A percentile compares a stretch with the other conserved stretches of the same genome.
Evolutionary conservation across 2,797 vertebrate genomes (phyloP).

Genomic region (Rhyacichthys aspro): DNA sequence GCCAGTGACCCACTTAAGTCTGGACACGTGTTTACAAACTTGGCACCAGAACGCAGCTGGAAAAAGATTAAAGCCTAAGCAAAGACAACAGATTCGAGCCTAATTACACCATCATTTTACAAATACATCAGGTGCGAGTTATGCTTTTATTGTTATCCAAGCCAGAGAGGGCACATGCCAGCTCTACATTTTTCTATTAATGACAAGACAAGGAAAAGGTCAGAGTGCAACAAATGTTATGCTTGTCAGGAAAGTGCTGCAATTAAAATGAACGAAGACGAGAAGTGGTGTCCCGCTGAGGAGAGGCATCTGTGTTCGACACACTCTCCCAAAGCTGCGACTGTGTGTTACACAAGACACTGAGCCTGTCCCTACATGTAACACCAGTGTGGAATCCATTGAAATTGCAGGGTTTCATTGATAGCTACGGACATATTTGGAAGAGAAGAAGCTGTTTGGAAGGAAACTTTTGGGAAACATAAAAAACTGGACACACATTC

Average conservation of each 20-base stretch:
- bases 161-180: slow-evolving; percentile 70
- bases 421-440: slow-evolving; percentile 61
- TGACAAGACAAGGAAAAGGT: slow-evolving; percentile 26
- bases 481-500: not conserved
- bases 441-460: slow-evolving; percentile 32
- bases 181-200: slow-evolving; percentile 64
- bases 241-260: not conserved
- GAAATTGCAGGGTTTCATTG: slow-evolving; percentile 83
- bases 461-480: slow-evolving; percentile 7
- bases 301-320: slow-evolving; percentile 48
- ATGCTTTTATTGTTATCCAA: slow-evolving; percentile 75
- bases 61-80: slow-evolving; percentile 68
- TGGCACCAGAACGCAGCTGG: slow-evolving; percentile 67
- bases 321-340: slow-evolving; percentile 29
- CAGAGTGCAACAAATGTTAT: slow-evolving; percentile 16
- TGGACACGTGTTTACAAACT: slow-evolving; percentile 65
- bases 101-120: slow-evolving; percentile 71
- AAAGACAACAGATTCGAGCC: slow-evolving; percentile 74
- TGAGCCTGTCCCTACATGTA: slow-evolving; percentile 77
- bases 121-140: slow-evolving; percentile 79
- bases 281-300: slow-evolving; percentile 32
- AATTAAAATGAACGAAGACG: slow-evolving; percentile 26
- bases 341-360: slow-evolving; percentile 62
- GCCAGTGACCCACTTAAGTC: slow-evolving; percentile 55
- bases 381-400: slow-evolving; percentile 76